These are phyloP conservation scores for Reticulitermes lucifugus DNA, from an alignment of 2,888 invertebrate genomes.

Conservation along the genomic window DNA sequence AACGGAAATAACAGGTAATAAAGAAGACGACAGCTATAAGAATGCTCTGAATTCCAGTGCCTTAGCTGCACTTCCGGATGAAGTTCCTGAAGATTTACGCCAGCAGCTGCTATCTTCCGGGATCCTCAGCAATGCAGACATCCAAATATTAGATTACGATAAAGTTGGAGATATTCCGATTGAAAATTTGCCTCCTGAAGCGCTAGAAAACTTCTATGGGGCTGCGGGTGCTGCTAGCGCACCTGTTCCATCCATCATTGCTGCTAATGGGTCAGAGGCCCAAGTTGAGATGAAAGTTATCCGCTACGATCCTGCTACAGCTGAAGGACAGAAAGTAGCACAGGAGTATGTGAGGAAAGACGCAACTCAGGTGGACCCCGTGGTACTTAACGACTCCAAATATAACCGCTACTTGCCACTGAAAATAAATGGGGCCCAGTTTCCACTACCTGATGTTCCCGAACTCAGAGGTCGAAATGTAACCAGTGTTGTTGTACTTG, in stretches of 20 bases:
- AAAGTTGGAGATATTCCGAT: slow-evolving; percentile 88
- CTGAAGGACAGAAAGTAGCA: slow-evolving; percentile 77
- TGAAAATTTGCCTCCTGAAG: slow-evolving; percentile 86
- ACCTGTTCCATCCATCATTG: slow-evolving; percentile 51
- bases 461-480: slow-evolving; percentile 80
- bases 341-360: slow-evolving; percentile 73
- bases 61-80: slow-evolving; percentile 76
- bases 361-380: slow-evolving; percentile 52
- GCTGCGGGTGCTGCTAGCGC: slow-evolving; percentile 76
- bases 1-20: slow-evolving; percentile 62
- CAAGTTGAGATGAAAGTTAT: slow-evolving; percentile 86
- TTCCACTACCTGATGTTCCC: slow-evolving; percentile 84
- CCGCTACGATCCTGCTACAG: slow-evolving; percentile 81
- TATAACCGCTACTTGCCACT: slow-evolving; percentile 87
- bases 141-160: slow-evolving; percentile 88
- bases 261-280: slow-evolving; percentile 9
- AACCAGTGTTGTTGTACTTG: slow-evolving; percentile 87
- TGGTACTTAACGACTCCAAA: slow-evolving; percentile 73
- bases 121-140: slow-evolving; percentile 87
- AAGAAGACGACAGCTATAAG: slow-evolving; percentile 65
- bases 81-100: slow-evolving; percentile 88
- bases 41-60: slow-evolving; percentile 57
- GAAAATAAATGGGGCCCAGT: slow-evolving; percentile 82
- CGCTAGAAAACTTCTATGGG: slow-evolving; percentile 87
- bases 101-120: slow-evolving; percentile 87